Base-by-base conservation (phyloP, 2,113 vertebrate genomes). In the Campylomormyrus tamandua region DNA sequence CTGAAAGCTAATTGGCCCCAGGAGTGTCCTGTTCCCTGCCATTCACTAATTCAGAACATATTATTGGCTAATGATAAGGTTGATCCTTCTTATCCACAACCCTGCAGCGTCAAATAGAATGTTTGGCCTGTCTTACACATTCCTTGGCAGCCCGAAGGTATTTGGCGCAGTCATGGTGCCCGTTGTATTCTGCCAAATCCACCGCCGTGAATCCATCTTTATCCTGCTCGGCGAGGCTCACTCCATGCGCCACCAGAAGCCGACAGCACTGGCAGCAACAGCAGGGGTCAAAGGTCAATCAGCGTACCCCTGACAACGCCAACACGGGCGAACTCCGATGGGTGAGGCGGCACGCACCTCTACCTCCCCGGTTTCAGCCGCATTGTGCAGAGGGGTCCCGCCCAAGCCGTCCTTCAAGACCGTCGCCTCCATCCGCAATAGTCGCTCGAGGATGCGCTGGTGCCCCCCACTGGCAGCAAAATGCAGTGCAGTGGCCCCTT, bases 381-480 rank as follows among this genome's bases (percentile, higher is more conserved):
- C 97, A 1, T 98, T 96, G 3, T 98, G 97, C 70, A 98, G 95
- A 0, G 97, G 97, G 0, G 96, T 97, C 50, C 96, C 97, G 1
- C 97, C 97, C 97, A 96, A 97, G 91, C 94, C 93, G 90, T 98
- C 97, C 87, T 93, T 95, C 87, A 93, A 91, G 91, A 97, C 89
- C 45, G 94, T 94, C 84, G 96, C 95, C 1, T 96, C 96, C 94
- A 96, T 92, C 11, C 93, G 92, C 86, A 97, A 93, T 42, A 98
- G 95, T 19, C 93, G 93, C 89, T 97, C 96, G 27, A 97, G 94
- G 86, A 97, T 96, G 58, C 95, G 93, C 3, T 92, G 93, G 91
- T 97, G 97, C 88, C 97, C 97, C 0, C 96, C 96, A n/a, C 97
- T 97, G 90, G 97, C 96, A 0, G 97, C 96, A 83, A 97, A 98